phyloP scores from a whole-genome alignment of 2,113 vertebrate genomes.

The Panthera uncia region DNA sequence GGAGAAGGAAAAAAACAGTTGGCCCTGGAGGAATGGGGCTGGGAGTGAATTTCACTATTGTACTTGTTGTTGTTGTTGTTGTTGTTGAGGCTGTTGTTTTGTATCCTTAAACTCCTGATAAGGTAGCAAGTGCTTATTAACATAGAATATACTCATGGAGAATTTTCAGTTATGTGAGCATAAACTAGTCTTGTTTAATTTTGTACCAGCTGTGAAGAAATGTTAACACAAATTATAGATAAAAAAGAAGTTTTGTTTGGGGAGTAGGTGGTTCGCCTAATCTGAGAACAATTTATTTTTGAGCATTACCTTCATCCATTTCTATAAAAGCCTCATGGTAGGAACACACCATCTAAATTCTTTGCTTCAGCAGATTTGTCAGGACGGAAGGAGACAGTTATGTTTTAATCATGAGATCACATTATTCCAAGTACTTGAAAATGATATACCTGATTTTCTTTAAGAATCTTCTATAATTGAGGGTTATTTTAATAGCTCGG shows the following conservation, averaged over 20 bases:
- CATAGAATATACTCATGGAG: neutral
- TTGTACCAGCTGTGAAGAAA: neutral
- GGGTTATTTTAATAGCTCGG: neutral
- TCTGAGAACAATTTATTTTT: neutral
- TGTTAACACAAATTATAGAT: neutral
- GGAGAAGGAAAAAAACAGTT: neutral
- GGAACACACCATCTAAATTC: neutral
- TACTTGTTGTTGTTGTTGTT: neutral
- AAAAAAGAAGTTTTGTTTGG: neutral
- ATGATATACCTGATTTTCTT: constrained; percentile 2
- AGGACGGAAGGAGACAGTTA: neutral
- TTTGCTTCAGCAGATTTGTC: neutral
- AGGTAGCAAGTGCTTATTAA: neutral
- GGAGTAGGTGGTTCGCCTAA: neutral
- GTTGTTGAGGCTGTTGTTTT: neutral
- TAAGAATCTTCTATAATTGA: neutral
- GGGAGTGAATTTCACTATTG: neutral
- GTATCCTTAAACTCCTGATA: neutral
- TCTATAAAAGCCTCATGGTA: neutral
- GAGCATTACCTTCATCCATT: neutral
- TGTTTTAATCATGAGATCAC: constrained; percentile 30
- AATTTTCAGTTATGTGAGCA: neutral
- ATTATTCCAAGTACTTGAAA: constrained; percentile 27
- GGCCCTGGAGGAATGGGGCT: neutral
- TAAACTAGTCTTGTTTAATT: neutral